These are phyloP conservation scores for Drosophila peninsularis DNA, from an alignment of 2,888 invertebrate species.

Conservation along the genomic window DNA sequence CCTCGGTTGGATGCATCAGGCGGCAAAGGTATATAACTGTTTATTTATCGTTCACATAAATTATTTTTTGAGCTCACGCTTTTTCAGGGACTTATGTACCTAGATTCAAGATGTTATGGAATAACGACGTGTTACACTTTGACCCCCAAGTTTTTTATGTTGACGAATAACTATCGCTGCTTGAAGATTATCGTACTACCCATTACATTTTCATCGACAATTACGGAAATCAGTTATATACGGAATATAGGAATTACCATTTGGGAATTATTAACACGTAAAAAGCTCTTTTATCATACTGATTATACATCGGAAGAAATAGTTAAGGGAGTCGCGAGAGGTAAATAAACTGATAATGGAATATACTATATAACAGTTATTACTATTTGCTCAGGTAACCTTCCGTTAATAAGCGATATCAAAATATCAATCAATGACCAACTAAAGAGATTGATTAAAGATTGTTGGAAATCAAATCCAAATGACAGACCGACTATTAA, in stretches of 20 bases:
- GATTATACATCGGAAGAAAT: background rate
- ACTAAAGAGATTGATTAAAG: background rate
- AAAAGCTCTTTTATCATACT: background rate
- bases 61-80: background rate
- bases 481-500: background rate
- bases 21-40: background rate
- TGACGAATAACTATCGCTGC: background rate
- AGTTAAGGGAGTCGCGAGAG: background rate
- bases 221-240: background rate
- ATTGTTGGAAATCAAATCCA: background rate
- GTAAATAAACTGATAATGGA: background rate
- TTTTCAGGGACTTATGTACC: background rate
- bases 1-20: background rate
- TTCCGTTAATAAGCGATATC: background rate
- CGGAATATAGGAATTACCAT: background rate
- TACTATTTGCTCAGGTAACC: background rate
- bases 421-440: conserved; percentile 1
- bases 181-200: background rate
- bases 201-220: too few relatives aligned
- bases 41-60: background rate
- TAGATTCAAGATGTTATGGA: background rate
- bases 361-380: background rate
- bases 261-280: conserved; percentile 6
- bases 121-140: background rate
- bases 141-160: background rate